Base-by-base conservation (phyloP, 2,113 vertebrate species). In the Prochilodus magdalenae region DNA sequence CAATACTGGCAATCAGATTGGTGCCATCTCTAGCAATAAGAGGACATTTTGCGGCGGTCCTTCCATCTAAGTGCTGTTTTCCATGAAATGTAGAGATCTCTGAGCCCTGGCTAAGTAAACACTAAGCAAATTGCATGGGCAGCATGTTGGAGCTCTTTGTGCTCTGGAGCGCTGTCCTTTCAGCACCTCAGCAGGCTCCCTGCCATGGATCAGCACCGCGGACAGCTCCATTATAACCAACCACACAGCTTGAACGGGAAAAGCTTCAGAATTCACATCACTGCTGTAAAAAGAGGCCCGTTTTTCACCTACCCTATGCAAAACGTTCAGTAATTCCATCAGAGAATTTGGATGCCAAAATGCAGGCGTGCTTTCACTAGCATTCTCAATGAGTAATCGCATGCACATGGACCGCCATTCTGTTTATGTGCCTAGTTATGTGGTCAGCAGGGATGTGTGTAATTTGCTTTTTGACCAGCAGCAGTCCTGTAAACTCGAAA, bases 131-230 rank as follows among this genome's bases (percentile, higher is more conserved):
- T 70, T 70, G 51, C 66, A 53, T 26, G 49, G 22, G 24, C 15
- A 69, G 76, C 33, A 47, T 79, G 20, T 24, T 79, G 51, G 29
- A 36, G 49, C 53, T 63, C 16, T 65, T 73, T 47, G 22, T 26
- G 13, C 33, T 40, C 33, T 26, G 62, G 44, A 81, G 59, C 4
- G 3, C 36, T 65, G 44, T 81, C 44, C 29, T 69, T 82, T 75
- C 62, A 82, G 73, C 72, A 82, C 72, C 63, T 10, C 20, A 33
- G 0, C 22, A 69, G 49, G 53, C 60, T 62, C 40, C n/a, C 47
- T 47, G 74, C 65, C 73, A 59, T 53, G 44, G 73, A 69, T 75
- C 62, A 82, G 80, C 20, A 75, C 72, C 73, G 66, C 0, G 11
- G 49, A 67, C 73, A 82, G 73, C 73, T 29, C 62, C 18, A 47